Evolutionary conservation across 1,140 invertebrate species (phyloP), one percentile per base, ranked within the genome.

Genomic region (Conus betulinus): DNA sequence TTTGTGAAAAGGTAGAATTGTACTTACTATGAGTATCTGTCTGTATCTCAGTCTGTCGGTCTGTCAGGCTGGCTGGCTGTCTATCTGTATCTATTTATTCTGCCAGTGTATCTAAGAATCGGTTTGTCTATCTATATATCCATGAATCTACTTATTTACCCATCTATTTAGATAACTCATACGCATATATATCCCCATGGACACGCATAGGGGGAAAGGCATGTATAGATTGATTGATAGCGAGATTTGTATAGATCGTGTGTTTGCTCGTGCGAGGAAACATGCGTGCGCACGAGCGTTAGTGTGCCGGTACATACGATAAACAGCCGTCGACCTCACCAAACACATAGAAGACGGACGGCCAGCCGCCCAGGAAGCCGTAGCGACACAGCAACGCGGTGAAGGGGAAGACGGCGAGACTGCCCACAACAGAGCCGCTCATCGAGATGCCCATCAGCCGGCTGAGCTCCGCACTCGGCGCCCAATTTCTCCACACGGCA

Each of bases 341-440:
- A 92, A 98, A 98, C 1, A 98, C 96, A 93, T 98, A 99, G 94
- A 98, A 99, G 25, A 98, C 97, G n/a, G 97, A 97, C 0, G 97
- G 96, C 98, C 98, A 99, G 8, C 98, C 98, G 51, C 90, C 90
- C 51, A 79, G 87, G 84, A 92, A 92, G 11, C 92, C 2, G 97
- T 90, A 87, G 27, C 93, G 89, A 85, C 92, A 92, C 4, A 95
- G 89, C n/a, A 91, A 83, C 5, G 90, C 92, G 27, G 92, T 91
- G 4, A 94, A 10, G 27, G 93, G 93, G 76, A 94, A 91, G 6
- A 89, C 87, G 4, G 94, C 74, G 0, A 94, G 91, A 23, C 90
- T 91, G n/a, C 93, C 93, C 13, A 93, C 84, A 39, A 25, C 88
- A 88, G 85, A 57, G 89, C 93, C 93, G 27, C 92, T 88, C 39